Percentiles rank a stretch among this genome's conserved stretches.
Conservation (phyloP, 2,888 invertebrate species). For the Harmothoe impar region DNA sequence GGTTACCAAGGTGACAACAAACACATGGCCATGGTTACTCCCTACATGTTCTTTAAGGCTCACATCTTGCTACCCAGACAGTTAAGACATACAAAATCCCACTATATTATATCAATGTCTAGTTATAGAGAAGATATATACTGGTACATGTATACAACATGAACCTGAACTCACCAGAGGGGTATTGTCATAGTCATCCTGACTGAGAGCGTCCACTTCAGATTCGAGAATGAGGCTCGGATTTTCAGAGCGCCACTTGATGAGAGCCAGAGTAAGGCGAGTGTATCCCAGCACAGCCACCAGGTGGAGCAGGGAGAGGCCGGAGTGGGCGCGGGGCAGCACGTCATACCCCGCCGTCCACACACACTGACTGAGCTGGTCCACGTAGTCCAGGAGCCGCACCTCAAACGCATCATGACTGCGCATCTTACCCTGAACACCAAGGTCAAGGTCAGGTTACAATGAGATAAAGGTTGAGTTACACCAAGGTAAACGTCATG, state of each 20-base stretch:
- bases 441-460: too few relatives aligned
- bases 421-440: slow-evolving; percentile 55
- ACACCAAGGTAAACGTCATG: too few relatives aligned
- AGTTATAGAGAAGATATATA: too few relatives aligned
- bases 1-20: too few relatives aligned
- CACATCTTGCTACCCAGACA: too few relatives aligned
- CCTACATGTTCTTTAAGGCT: neutral
- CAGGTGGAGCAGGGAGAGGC: slow-evolving; percentile 83
- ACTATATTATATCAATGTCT: too few relatives aligned
- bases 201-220: slow-evolving; percentile 95
- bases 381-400: slow-evolving; percentile 92
- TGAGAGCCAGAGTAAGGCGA: slow-evolving; percentile 79
- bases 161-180: slow-evolving; percentile 89
- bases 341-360: slow-evolving; percentile 83
- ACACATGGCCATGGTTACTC: too few relatives aligned
- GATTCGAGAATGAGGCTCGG: slow-evolving; percentile 92
- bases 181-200: slow-evolving; percentile 94
- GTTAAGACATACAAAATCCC: too few relatives aligned
- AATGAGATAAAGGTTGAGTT: too few relatives aligned
- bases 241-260: slow-evolving; percentile 87
- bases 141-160: neutral
- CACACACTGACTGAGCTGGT: slow-evolving; percentile 88
- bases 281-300: slow-evolving; percentile 95
- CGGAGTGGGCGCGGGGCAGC: neutral
- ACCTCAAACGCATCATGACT: slow-evolving; percentile 87